Percentiles rank a stretch among this genome's conserved stretches.
These are phyloP conservation scores for Pygoscelis antarcticus DNA, from an alignment of 2,113 vertebrate genomes.

Conservation along the genomic window DNA sequence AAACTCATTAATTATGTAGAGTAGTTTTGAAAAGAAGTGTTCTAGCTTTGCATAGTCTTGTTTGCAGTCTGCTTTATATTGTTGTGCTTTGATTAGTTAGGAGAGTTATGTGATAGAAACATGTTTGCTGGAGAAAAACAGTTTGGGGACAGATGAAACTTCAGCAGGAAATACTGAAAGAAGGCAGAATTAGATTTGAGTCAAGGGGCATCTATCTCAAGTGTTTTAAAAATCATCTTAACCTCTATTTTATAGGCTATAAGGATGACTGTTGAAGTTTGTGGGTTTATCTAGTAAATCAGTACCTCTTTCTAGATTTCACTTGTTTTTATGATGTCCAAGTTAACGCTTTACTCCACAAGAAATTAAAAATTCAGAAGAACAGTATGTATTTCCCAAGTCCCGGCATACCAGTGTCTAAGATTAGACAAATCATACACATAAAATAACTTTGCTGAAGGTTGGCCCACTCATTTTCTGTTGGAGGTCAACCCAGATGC, in stretches of 20 bases:
- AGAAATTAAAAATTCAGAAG: neutral
- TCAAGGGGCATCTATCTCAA: neutral
- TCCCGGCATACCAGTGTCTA: neutral
- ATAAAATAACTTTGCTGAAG: neutral
- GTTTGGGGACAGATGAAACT: neutral
- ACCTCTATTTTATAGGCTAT: neutral
- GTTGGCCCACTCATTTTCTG: neutral
- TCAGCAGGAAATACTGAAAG: neutral
- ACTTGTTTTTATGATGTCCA: neutral
- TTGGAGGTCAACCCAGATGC: neutral
- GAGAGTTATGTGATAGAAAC: neutral
- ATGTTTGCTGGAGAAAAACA: neutral
- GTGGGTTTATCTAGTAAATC: neutral
- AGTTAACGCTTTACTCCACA: neutral
- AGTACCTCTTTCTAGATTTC: neutral
- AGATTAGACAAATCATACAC: neutral
- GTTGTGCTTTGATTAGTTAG: neutral
- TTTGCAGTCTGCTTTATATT: neutral
- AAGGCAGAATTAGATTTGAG: neutral
- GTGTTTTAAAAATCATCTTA: neutral
- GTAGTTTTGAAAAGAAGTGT: neutral
- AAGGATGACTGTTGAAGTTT: neutral
- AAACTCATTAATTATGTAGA: neutral
- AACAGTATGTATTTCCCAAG: neutral
- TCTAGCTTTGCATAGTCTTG: neutral